phyloP scores from a whole-genome alignment of 2,797 vertebrate genomes.

The Sebastes vulpes region DNA sequence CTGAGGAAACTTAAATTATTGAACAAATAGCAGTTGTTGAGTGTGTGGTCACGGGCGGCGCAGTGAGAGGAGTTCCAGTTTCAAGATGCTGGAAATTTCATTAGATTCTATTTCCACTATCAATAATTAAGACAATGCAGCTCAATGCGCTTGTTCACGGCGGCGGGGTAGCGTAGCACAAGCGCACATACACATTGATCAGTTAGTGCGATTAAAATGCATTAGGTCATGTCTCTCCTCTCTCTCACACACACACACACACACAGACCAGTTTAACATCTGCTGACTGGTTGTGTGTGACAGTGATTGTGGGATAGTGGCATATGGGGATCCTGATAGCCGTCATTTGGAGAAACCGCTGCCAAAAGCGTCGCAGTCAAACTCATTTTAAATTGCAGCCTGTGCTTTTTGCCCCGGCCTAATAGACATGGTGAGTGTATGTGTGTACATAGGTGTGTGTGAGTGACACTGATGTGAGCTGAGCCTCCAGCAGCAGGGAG shows the following conservation, averaged over 20 bases:
- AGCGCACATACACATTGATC: neutral
- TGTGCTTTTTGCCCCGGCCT: neutral
- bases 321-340: conserved; percentile 34
- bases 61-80: conserved; percentile 82
- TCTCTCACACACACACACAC: conserved; percentile 6
- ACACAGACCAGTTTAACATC: conserved; percentile 28
- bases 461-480: conserved; percentile 56
- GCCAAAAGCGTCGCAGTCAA: conserved; percentile 18
- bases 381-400: conserved; percentile 41
- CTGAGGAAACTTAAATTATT: conserved; percentile 4
- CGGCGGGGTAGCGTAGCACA: conserved; percentile 10
- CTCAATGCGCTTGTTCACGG: conserved; percentile 25
- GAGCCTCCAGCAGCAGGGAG: conserved; percentile 47
- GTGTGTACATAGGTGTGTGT: neutral
- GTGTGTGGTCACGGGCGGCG: conserved; percentile 5
- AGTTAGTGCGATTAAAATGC: conserved; percentile 6
- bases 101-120: conserved; percentile 91
- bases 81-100: conserved; percentile 92
- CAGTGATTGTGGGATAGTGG: conserved; percentile 36
- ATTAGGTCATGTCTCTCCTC: neutral
- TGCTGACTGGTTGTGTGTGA: conserved; percentile 24
- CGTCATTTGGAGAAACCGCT: conserved; percentile 35
- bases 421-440: conserved; percentile 3
- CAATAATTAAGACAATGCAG: conserved; percentile 92
- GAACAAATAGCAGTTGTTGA: neutral